These are phyloP conservation scores for Oscheius sp. DNA, from an alignment of 2,888 invertebrate species.

Conservation along the genomic window DNA sequence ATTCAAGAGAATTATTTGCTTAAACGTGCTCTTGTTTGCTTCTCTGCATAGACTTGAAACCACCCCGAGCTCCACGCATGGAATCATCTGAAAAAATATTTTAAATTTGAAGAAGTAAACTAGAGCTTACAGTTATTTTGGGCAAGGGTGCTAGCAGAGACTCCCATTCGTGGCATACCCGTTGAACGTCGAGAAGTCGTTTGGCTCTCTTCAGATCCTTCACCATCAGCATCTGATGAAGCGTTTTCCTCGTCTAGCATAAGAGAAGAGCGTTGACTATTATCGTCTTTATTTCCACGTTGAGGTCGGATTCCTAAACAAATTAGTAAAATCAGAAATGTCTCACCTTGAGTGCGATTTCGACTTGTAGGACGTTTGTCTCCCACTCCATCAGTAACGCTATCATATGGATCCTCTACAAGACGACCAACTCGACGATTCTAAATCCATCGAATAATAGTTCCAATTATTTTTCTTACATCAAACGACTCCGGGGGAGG, in stretches of 20 bases:
- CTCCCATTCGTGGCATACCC: conserved; percentile 50
- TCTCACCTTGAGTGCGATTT: conserved; percentile 47
- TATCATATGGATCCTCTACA: conserved; percentile 48
- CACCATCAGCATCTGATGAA: conserved; percentile 53
- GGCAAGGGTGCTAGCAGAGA: conserved; percentile 46
- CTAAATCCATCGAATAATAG: background rate
- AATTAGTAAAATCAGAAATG: background rate
- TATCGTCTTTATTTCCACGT: conserved; percentile 52
- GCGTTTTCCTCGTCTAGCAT: conserved; percentile 50
- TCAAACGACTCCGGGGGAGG: conserved; percentile 52
- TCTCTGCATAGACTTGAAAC: conserved; percentile 25
- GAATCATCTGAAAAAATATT: conserved; percentile 11
- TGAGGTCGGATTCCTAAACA: conserved; percentile 39
- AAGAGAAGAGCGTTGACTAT: conserved; percentile 55
- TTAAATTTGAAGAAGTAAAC: background rate
- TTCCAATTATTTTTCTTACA: conserved; percentile 28
- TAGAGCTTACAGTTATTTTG: conserved; percentile 45
- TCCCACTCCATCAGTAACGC: conserved; percentile 40
- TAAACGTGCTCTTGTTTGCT: conserved; percentile 28
- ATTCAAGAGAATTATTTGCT: conserved; percentile 3
- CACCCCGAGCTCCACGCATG: background rate
- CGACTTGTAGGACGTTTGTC: conserved; percentile 49
- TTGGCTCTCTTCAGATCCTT: conserved; percentile 46
- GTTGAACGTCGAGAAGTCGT: conserved; percentile 37
- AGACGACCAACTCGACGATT: conserved; percentile 31